phyloP scores from a whole-genome alignment of 2,797 vertebrate genomes.

The Pseudomugil gertrudae region DNA sequence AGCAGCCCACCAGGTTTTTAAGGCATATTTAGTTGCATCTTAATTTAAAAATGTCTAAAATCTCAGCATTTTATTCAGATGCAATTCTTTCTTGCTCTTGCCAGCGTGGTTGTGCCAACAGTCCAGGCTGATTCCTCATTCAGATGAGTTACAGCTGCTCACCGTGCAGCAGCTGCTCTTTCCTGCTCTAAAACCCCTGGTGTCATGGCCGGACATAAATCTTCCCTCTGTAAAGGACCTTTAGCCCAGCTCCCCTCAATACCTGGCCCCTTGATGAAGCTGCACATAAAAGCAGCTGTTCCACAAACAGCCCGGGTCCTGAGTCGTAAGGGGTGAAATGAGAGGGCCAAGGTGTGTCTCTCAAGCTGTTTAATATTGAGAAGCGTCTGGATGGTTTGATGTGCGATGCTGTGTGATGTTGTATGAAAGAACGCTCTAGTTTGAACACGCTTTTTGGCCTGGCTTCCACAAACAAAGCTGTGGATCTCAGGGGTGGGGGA shows the following conservation, averaged over 20 bases:
- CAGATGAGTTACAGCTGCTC: slow-evolving; percentile 74
- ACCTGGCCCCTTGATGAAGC: slow-evolving; percentile 39
- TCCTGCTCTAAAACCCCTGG: slow-evolving; percentile 57
- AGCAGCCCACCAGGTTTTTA: not conserved
- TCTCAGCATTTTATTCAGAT: slow-evolving; percentile 5
- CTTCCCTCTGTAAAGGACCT: slow-evolving; percentile 39
- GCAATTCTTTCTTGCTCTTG: slow-evolving; percentile 1
- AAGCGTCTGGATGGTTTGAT: slow-evolving; percentile 27
- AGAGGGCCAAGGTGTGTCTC: too few relatives aligned
- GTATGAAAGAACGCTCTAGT: slow-evolving; percentile 55
- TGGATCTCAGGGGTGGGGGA: slow-evolving; percentile 40
- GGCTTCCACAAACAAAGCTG: slow-evolving; percentile 59
- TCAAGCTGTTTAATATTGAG: slow-evolving; percentile 27
- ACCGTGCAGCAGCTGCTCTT: slow-evolving; percentile 55
- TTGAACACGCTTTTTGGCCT: slow-evolving; percentile 60
- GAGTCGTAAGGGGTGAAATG: not conserved
- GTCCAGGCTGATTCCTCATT: slow-evolving; percentile 31
- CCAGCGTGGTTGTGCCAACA: slow-evolving; percentile 14
- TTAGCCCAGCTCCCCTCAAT: slow-evolving; percentile 36
- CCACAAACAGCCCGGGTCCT: slow-evolving; percentile 23
- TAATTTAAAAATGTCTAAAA: slow-evolving; percentile 8
- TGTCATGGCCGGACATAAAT: slow-evolving; percentile 55
- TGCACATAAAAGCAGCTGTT: slow-evolving; percentile 22
- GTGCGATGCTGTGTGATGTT: slow-evolving; percentile 14
- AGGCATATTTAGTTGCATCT: slow-evolving; percentile 7